Evolutionary conservation across 92 coral and sea anemone genomes (phyloP), one percentile per base, ranked within the genome.

Genomic region (Epizoanthus illoricatus): DNA sequence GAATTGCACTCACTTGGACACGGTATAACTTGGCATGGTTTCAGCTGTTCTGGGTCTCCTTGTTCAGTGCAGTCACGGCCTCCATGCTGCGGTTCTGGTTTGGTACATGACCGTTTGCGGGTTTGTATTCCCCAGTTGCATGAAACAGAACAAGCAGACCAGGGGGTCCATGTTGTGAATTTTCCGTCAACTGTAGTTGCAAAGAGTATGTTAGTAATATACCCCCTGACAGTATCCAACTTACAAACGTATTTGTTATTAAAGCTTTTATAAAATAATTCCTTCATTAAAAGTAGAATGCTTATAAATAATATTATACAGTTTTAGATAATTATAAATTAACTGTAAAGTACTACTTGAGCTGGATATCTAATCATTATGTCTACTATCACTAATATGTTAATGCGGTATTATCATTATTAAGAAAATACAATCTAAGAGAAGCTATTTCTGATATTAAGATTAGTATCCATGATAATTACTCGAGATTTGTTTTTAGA

Each of bases 21-120:
- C 39, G 90, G 97, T 68, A 96, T 89, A 65, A 94, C 92, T 85
- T 94, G 95, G 61, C 98, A 97, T 23, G 99, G 94, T 59, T 96
- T 90, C 0, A 93, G 75, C 64, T 92, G 92, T 69, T 92, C 98
- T 20, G 97, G 94, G 63, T 97, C 99, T 23, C 99, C 99, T 12
- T 85, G 91, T 41, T 87, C 97, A 9, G 99, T 97, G 79, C 99
- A 97, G 79, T 97, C 99, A 10, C 96, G 89, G 52, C 99, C 99
- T 40, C 99, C 98, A 74, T 97, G 99, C 67, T 92, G 93, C 11
- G 99, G 99, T 80, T 94, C 98, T 0, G 99, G 99, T n/a, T 84
- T 79, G 42, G 91, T 90, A 61, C 99, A 97, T 45, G 94, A 76
- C 1, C 99, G 98, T 57, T 84, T 86, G 65, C 99, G 81, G 54